These are phyloP conservation scores for Eriosoma lanigerum DNA, from an alignment of 1,140 invertebrate species.

Conservation along the genomic window DNA sequence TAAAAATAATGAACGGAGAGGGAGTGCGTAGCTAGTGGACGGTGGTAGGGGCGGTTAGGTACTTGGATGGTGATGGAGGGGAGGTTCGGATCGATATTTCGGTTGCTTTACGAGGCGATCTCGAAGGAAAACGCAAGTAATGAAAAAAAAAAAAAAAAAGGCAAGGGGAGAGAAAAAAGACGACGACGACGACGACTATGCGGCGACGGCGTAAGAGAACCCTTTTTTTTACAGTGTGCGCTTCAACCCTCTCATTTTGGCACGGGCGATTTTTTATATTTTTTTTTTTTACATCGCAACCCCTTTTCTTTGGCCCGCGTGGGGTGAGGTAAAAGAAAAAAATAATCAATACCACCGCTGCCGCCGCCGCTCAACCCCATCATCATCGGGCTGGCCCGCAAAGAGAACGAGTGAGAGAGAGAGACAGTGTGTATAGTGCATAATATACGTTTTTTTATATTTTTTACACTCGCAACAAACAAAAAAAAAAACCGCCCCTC, in stretches of 20 bases:
- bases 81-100: conserved; percentile 31
- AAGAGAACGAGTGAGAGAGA: background rate
- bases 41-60: background rate
- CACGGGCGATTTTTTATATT: conserved; percentile 27
- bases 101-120: conserved; percentile 33
- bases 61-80: background rate
- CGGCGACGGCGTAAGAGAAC: conserved; percentile 36
- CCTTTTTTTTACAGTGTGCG: conserved; percentile 14
- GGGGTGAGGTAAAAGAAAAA: conserved; percentile 28
- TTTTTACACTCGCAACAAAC: background rate
- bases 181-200: conserved; percentile 12
- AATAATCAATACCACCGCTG: conserved; percentile 31
- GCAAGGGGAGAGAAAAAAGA: background rate
- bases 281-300: conserved; percentile 29
- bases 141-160: conserved; percentile 19
- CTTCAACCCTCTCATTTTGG: conserved; percentile 40
- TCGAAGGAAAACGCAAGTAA: conserved; percentile 32
- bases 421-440: too few species aligned
- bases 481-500: background rate
- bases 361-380: conserved; percentile 29
- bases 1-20: conserved; percentile 14
- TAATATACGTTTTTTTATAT: background rate
- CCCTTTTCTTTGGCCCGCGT: conserved; percentile 9
- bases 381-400: background rate
- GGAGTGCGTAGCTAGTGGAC: background rate